Percentiles rank a stretch among this genome's conserved stretches.
These are phyloP conservation scores for Leucoma salicis DNA, from an alignment of 2,888 invertebrate genomes.

Conservation along the genomic window DNA sequence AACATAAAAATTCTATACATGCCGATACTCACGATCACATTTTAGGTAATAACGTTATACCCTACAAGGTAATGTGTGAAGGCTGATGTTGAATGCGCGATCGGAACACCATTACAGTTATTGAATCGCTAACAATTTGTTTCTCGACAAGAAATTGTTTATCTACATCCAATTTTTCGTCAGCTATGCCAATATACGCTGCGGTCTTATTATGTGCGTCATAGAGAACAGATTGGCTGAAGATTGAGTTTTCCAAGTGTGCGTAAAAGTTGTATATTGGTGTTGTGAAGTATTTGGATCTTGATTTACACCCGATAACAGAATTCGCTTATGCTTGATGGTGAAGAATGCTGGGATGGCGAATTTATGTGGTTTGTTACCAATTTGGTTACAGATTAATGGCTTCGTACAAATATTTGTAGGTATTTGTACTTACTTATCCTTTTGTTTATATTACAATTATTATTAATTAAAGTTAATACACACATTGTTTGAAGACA, in stretches of 20 bases:
- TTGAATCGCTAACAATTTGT: constrained; percentile 59
- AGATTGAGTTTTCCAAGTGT: constrained; percentile 6
- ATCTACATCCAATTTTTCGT: constrained; percentile 33
- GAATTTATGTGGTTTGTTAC: constrained; percentile 35
- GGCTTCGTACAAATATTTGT: neutral
- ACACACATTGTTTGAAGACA: too few relatives aligned
- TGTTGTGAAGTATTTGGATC: constrained; percentile 38
- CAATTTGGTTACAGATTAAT: constrained; percentile 18
- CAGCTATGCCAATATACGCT: neutral
- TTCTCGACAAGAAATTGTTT: constrained; percentile 58
- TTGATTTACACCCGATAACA: constrained; percentile 42
- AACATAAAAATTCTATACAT: too few relatives aligned
- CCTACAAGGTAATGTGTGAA: constrained; percentile 24
- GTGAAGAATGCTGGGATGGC: constrained; percentile 19
- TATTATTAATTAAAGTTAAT: too few relatives aligned
- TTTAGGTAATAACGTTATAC: constrained; percentile 8
- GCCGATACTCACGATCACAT: constrained; percentile 12
- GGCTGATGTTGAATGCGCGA: constrained; percentile 15
- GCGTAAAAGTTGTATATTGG: constrained; percentile 12
- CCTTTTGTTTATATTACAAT: neutral
- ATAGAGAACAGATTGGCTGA: constrained; percentile 19
- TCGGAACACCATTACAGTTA: constrained; percentile 52
- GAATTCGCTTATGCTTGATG: constrained; percentile 37
- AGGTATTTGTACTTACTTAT: neutral
- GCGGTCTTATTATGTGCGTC: constrained; percentile 3